Conservation (phyloP, 1,140 invertebrate species). For the Drosophila nannoptera region DNA sequence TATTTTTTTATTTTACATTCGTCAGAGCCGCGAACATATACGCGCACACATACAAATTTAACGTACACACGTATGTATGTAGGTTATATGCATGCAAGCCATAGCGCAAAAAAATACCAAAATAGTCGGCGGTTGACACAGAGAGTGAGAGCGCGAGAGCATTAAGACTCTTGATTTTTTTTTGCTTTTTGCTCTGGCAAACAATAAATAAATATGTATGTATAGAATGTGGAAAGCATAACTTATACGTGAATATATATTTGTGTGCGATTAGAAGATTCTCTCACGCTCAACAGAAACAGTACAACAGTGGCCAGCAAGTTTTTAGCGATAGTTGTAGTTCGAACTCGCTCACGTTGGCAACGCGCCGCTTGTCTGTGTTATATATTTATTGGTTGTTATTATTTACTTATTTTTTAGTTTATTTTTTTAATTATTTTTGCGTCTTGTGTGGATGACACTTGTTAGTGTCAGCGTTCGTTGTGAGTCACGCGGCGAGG, state of each 20-base stretch:
- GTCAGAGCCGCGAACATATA: conserved; percentile 37
- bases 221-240: conserved; percentile 45
- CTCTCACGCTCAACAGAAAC: conserved; percentile 46
- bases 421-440: conserved; percentile 18
- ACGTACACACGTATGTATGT: conserved; percentile 30
- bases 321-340: conserved; percentile 47
- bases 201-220: conserved; percentile 44
- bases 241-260: conserved; percentile 16
- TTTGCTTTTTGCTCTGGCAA: conserved; percentile 41
- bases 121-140: conserved; percentile 52
- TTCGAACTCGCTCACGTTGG: conserved; percentile 47
- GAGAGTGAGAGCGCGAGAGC: conserved; percentile 29
- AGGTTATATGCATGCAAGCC: conserved; percentile 45
- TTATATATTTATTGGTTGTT: conserved; percentile 35
- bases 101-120: conserved; percentile 55
- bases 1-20: conserved; percentile 22
- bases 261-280: conserved; percentile 48
- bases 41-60: conserved; percentile 15
- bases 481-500: conserved; percentile 39
- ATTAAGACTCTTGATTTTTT: conserved; percentile 34
- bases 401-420: conserved; percentile 35
- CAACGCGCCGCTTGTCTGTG: conserved; percentile 32
- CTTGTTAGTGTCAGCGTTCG: conserved; percentile 35
- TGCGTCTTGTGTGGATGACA: conserved; percentile 35
- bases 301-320: conserved; percentile 31